Evolutionary conservation across 2,888 invertebrate species (phyloP).

Genomic region (Thymelicus acteon): DNA sequence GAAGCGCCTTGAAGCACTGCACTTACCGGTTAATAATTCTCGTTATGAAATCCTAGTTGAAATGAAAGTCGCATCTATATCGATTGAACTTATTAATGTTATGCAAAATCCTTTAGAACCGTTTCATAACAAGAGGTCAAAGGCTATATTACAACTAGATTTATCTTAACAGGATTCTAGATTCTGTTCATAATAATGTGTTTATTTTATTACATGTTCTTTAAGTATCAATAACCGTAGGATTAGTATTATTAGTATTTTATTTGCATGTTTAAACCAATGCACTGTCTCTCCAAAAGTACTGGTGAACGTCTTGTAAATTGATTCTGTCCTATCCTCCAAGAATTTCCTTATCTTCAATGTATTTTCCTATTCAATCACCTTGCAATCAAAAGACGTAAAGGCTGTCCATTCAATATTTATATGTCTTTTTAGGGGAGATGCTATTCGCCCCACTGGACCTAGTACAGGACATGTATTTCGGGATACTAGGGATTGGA

Average conservation of each 20-base stretch:
- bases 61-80: conserved; percentile 44
- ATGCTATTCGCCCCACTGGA: conserved; percentile 75
- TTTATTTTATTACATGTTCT: not conserved
- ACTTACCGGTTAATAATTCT: conserved; percentile 20
- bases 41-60: conserved; percentile 21
- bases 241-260: too few species aligned
- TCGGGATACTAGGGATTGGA: conserved; percentile 66
- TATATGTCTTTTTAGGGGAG: conserved; percentile 69
- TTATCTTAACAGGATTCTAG: conserved; percentile 19
- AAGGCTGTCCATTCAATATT: conserved; percentile 27
- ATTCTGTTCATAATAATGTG: conserved; percentile 2
- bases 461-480: conserved; percentile 78
- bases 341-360: too few species aligned
- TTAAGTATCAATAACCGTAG: not conserved
- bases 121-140: conserved; percentile 25
- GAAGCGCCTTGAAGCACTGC: not conserved
- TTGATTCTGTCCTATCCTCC: too few species aligned
- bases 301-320: too few species aligned
- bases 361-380: too few species aligned
- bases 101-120: conserved; percentile 21
- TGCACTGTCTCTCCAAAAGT: too few species aligned
- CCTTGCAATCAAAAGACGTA: not conserved
- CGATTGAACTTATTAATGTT: conserved; percentile 35
- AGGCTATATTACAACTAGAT: conserved; percentile 10
- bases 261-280: too few species aligned